These are phyloP conservation scores for Petromus typicus DNA, from an alignment of 2,113 vertebrate genomes.

Conservation along the genomic window DNA sequence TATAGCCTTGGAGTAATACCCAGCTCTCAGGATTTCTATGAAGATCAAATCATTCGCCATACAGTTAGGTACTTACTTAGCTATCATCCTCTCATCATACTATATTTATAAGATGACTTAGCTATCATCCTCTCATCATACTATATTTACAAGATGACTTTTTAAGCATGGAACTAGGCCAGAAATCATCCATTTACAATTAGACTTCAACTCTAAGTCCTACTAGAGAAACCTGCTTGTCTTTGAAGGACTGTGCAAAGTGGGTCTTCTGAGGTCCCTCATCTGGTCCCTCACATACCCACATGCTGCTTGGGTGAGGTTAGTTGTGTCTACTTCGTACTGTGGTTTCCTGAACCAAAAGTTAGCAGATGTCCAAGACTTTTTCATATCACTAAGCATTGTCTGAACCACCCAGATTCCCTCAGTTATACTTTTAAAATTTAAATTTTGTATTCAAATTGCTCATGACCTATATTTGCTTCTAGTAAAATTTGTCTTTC, in stretches of 20 bases:
- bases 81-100: background rate
- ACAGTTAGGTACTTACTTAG: background rate
- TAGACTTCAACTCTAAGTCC: background rate
- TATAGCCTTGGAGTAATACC: background rate
- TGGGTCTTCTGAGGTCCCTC: background rate
- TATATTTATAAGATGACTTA: background rate
- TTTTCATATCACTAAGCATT: background rate
- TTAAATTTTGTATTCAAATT: constrained; percentile 61
- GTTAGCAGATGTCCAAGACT: background rate
- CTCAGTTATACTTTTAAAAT: constrained; percentile 11
- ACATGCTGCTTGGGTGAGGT: background rate
- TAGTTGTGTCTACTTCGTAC: background rate
- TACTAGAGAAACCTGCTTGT: background rate
- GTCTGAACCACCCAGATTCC: constrained; percentile 21
- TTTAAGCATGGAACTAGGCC: background rate
- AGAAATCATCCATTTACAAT: background rate
- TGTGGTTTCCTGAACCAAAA: constrained; percentile 39
- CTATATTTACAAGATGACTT: background rate
- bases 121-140: background rate
- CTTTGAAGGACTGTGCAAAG: background rate
- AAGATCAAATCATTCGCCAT: background rate
- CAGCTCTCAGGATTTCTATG: background rate
- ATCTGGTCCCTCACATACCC: background rate
- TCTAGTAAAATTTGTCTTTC: constrained; percentile 62
- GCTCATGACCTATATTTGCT: constrained; percentile 36